A percentile compares a stretch with the other conserved stretches of the same genome.
These are phyloP conservation scores for Apotomis betuletana DNA, from an alignment of 2,888 invertebrate species.

Conservation along the genomic window DNA sequence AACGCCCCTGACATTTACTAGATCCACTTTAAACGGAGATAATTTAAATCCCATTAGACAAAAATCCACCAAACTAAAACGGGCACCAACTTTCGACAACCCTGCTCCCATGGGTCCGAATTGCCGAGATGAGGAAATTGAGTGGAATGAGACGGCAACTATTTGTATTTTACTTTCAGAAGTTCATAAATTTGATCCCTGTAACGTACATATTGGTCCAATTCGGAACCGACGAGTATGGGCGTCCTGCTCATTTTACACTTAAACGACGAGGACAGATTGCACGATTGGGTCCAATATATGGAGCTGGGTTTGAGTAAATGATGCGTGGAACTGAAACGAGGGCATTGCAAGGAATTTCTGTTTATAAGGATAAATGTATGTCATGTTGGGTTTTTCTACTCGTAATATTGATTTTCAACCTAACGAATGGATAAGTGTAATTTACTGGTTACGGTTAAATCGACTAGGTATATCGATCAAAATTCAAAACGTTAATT, in stretches of 20 bases:
- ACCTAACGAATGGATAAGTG: neutral
- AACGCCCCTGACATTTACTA: neutral
- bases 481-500: too few species aligned
- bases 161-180: slow-evolving; percentile 40
- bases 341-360: slow-evolving; percentile 11
- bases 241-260: slow-evolving; percentile 7
- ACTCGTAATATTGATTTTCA: neutral
- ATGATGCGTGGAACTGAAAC: slow-evolving; percentile 29
- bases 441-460: neutral
- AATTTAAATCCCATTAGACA: slow-evolving; percentile 17
- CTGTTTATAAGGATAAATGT: neutral
- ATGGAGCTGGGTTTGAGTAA: slow-evolving; percentile 23
- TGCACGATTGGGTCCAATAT: slow-evolving; percentile 18
- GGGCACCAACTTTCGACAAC: slow-evolving; percentile 5
- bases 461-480: too few species aligned
- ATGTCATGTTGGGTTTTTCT: neutral
- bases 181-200: slow-evolving; percentile 32
- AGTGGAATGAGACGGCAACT: slow-evolving; percentile 39
- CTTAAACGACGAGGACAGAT: slow-evolving; percentile 6
- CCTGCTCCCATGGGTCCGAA: slow-evolving; percentile 16
- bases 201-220: slow-evolving; percentile 3
- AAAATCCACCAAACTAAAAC: neutral
- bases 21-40: neutral
- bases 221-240: slow-evolving; percentile 18
- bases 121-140: slow-evolving; percentile 35